Conservation (phyloP, 2,113 vertebrate species). For the Psammodynastes pulverulentus region DNA sequence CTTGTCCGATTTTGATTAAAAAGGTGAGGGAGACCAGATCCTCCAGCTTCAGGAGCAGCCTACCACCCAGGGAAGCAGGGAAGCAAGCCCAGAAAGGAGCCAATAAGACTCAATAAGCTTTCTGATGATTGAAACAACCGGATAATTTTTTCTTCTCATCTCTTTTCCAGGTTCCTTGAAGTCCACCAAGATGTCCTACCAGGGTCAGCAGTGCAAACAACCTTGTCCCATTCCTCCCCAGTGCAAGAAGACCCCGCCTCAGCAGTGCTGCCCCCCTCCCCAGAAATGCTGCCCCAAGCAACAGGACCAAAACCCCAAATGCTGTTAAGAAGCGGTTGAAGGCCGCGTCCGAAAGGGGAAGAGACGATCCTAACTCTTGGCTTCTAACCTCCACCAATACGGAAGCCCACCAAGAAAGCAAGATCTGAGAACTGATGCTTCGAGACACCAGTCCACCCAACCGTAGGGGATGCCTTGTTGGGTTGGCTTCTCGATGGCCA, state of each 20-base stretch:
- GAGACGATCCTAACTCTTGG: background rate
- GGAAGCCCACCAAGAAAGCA: background rate
- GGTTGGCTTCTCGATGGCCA: background rate
- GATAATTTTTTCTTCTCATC: background rate
- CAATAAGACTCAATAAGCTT: background rate
- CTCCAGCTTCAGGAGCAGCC: background rate
- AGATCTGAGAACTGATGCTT: background rate
- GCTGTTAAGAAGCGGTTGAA: background rate
- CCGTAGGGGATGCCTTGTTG: background rate
- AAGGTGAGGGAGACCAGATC: background rate
- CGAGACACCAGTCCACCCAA: accelerated
- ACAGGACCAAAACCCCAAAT: background rate
- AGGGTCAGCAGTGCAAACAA: background rate
- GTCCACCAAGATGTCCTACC: background rate
- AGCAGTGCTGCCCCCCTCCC: background rate
- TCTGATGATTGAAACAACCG: background rate
- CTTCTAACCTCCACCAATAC: accelerated
- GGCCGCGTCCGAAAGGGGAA: background rate
- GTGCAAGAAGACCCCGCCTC: background rate
- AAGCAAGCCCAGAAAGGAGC: background rate
- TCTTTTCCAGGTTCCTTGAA: background rate
- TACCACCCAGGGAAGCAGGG: background rate
- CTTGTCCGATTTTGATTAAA: background rate
- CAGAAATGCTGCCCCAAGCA: background rate
- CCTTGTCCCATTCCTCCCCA: background rate